Conservation (phyloP, 2,113 vertebrate species). For the Gambusia holbrooki region DNA sequence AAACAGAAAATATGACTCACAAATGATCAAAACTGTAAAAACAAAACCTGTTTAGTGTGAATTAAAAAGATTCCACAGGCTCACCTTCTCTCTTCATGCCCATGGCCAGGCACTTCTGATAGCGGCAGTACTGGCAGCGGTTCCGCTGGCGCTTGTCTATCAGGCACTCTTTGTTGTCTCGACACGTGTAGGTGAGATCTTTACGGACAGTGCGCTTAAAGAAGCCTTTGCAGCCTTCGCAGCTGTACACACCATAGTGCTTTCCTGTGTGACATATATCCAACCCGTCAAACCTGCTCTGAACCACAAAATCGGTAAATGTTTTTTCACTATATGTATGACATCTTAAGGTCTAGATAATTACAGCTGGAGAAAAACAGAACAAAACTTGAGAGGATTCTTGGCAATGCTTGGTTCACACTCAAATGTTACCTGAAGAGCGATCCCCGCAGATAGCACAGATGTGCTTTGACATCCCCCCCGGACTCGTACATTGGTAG, state of each 20-base stretch:
- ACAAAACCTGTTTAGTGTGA: background rate
- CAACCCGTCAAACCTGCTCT: conserved; percentile 4
- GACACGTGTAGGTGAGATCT: conserved; percentile 85
- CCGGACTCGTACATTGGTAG: conserved; percentile 89
- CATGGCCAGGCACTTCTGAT: conserved; percentile 86
- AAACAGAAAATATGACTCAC: background rate
- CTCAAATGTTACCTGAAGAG: conserved; percentile 87
- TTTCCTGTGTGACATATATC: conserved; percentile 74
- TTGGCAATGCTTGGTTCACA: background rate
- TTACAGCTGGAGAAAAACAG: background rate
- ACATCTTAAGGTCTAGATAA: background rate
- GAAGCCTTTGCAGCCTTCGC: conserved; percentile 86
- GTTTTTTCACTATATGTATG: background rate
- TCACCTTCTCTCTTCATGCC: conserved; percentile 87
- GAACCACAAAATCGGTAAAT: background rate
- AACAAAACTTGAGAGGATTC: background rate
- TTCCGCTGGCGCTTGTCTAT: conserved; percentile 86
- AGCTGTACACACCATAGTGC: conserved; percentile 87
- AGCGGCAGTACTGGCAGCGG: conserved; percentile 86
- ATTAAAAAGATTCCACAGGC: conserved; percentile 33
- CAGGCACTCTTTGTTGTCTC: conserved; percentile 84
- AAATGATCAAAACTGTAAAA: background rate
- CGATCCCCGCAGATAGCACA: conserved; percentile 97
- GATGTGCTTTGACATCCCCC: conserved; percentile 93
- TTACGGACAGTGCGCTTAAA: conserved; percentile 86